Percentiles rank a stretch among this genome's conserved stretches.
Evolutionary conservation across 35 echinoderm and acorn worm species (phyloP).

Genomic region (Ophioderma brevispina): DNA sequence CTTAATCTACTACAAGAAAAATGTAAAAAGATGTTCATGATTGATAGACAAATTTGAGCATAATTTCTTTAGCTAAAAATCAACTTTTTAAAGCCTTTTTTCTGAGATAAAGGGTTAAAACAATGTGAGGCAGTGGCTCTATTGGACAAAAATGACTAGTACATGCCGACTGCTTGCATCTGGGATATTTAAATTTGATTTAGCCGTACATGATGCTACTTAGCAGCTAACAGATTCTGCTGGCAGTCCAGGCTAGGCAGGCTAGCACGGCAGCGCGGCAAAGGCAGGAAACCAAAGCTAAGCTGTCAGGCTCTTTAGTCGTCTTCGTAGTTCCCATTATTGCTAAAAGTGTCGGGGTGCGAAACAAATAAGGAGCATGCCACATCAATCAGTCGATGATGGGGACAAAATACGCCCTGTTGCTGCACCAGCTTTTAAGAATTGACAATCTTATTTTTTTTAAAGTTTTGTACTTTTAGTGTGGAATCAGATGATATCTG

Average conservation of each 20-base stretch:
- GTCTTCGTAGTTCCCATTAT: neutral
- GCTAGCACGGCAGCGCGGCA: no score
- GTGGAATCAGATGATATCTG: neutral
- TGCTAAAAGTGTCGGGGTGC: neutral
- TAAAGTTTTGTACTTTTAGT: no score
- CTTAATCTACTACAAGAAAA: no score
- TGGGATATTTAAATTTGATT: constrained; percentile 7
- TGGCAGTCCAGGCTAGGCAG: neutral
- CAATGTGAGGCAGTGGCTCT: neutral
- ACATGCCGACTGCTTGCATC: neutral
- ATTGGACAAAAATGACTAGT: neutral
- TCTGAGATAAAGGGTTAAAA: no score
- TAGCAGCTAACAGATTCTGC: neutral
- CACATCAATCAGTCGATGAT: neutral
- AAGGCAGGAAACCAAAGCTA: neutral
- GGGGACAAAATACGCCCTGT: no score
- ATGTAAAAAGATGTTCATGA: no score
- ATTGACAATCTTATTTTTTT: no score
- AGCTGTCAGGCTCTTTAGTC: neutral
- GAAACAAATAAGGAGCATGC: neutral
- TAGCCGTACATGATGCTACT: neutral
- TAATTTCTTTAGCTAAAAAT: no score
- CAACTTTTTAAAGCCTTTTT: no score
- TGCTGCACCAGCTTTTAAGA: no score
- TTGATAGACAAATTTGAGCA: no score